Base-by-base conservation (phyloP, 2,113 vertebrate species). In the Oreochromis aureus region DNA sequence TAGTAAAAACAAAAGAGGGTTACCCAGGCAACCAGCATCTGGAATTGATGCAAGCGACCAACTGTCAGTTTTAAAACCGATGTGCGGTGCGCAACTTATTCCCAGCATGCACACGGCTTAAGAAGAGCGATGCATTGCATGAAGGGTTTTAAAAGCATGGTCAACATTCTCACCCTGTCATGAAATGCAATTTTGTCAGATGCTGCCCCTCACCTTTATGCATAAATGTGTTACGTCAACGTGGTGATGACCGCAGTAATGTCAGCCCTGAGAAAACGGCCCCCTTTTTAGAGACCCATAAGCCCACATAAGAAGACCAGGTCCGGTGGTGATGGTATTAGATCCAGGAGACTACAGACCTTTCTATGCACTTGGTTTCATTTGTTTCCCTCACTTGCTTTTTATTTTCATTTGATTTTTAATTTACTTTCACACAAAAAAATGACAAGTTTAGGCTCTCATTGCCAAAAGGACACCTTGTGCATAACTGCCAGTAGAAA, bases 81-180 rank as follows among this genome's bases (percentile, higher is more conserved):
- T 24, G 36, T 22, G 19, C 12, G 4, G 1, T 13, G 63, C 0
- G 0, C n/a, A 0, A 41, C 0, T 69, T 39, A 22, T 22, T 69
- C 34, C 19, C 0, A 69, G 11, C 63, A 39, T 69, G 34, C 32
- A 13, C 4, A 10, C 2, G 2, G 10, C 36, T 22, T 44, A 73
- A 46, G 39, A 46, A 73, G n/a, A 73, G n/a, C 0, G 22, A 73
- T 73, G 41, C 13, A 69, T 41, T 69, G 34, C 63, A 69, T 15
- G 11, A 24, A 69, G 36, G 10, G 1, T 22, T 41, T 5, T 41
- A 69, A 22, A 61, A 61, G 58, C 58, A 61, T 34, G 58, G 30
- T 22, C 36, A 41, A 39, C 12, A 44, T 27, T 46, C 22, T 44
- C 39, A 71, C 13, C 15, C 12, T 24, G 7, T 71, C 1, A 44